Evolutionary conservation across 2,113 vertebrate genomes (phyloP).

Genomic region (Ceyx cyanopectus): DNA sequence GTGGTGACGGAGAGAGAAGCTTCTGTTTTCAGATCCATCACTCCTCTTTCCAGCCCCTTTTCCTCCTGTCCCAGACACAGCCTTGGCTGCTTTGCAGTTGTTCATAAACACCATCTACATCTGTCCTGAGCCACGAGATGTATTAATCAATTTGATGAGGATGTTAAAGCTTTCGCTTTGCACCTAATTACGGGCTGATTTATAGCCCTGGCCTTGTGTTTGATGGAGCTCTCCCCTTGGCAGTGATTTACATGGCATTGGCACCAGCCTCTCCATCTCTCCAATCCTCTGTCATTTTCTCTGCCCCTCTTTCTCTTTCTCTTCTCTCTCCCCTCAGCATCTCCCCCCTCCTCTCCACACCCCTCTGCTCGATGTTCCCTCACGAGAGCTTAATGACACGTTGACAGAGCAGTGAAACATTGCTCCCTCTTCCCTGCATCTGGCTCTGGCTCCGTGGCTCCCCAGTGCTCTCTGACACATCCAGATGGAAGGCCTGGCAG

Average conservation of each 20-base stretch:
- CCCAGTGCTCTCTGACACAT: slow-evolving; percentile 28
- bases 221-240: slow-evolving; percentile 75
- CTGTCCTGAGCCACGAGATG: slow-evolving; percentile 73
- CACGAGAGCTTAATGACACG: slow-evolving; percentile 72
- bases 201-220: slow-evolving; percentile 77
- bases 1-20: neutral
- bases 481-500: slow-evolving; percentile 65
- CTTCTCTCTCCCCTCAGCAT: neutral
- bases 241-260: slow-evolving; percentile 77
- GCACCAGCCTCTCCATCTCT: slow-evolving; percentile 70
- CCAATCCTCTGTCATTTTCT: slow-evolving; percentile 53
- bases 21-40: neutral
- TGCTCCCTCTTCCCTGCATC: slow-evolving; percentile 60
- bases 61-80: slow-evolving; percentile 2
- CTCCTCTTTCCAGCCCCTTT: neutral
- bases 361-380: slow-evolving; percentile 66
- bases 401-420: slow-evolving; percentile 72
- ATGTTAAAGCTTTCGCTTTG: slow-evolving; percentile 83
- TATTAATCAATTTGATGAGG: slow-evolving; percentile 85
- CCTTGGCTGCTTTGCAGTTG: slow-evolving; percentile 45
- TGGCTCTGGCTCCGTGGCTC: slow-evolving; percentile 46
- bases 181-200: slow-evolving; percentile 84
- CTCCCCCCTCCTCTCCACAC: neutral
- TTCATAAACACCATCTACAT: slow-evolving; percentile 73
- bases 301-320: slow-evolving; percentile 1